phyloP scores from a whole-genome alignment of 2,797 vertebrate genomes.

The Limnodromus scolopaceus region DNA sequence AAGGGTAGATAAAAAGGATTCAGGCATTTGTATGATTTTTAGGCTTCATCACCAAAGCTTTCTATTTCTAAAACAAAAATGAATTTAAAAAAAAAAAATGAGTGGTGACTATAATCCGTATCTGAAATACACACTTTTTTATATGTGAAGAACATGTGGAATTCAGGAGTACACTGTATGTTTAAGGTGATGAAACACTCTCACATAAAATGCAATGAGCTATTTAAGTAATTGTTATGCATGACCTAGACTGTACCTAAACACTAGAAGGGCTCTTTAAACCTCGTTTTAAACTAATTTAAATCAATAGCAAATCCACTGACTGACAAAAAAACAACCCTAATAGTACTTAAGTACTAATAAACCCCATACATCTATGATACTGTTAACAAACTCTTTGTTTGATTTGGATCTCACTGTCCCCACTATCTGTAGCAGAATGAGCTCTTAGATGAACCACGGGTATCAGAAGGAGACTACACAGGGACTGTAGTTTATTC shows the following conservation, averaged over 20 bases:
- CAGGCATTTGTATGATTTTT: neutral
- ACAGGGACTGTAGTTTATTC: constrained; percentile 11
- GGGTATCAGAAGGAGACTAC: neutral
- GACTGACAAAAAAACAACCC: neutral
- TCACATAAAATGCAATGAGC: neutral
- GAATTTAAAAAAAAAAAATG: neutral
- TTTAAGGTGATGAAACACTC: neutral
- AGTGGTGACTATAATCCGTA: neutral
- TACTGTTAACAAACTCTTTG: neutral
- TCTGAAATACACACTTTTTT: neutral
- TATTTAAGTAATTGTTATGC: neutral
- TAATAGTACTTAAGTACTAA: neutral
- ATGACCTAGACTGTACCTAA: neutral
- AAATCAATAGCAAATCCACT: neutral
- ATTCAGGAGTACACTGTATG: neutral
- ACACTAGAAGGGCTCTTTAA: neutral
- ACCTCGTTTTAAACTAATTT: neutral
- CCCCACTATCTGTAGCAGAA: constrained; percentile 1
- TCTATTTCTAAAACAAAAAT: neutral
- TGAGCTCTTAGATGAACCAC: constrained; percentile 6
- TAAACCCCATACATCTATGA: neutral
- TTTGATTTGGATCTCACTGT: constrained; percentile 10
- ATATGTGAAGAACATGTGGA: neutral
- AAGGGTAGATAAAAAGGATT: neutral
- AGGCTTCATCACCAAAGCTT: neutral